Conservation (phyloP, 2,113 vertebrate genomes). For the Erythrocercus mccallii region DNA sequence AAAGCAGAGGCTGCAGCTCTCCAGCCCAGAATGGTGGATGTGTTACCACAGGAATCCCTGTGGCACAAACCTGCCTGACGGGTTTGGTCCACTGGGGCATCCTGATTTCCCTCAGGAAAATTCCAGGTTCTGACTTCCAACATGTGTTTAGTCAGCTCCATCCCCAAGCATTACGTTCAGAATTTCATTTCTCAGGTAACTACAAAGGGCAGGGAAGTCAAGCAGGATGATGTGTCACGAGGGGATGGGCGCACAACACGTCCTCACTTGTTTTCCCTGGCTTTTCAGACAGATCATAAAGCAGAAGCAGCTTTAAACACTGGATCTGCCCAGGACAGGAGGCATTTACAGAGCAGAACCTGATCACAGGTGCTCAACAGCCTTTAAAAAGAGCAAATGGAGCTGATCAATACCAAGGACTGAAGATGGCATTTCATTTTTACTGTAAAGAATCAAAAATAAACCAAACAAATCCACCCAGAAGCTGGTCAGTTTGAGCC, state of each 20-base stretch:
- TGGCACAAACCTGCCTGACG: neutral
- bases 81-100: neutral
- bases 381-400: neutral
- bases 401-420: neutral
- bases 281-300: neutral
- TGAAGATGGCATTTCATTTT: neutral
- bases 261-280: neutral
- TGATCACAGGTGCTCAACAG: accelerated
- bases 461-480: neutral
- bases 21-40: neutral
- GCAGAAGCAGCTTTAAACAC: neutral
- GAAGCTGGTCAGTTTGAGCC: neutral
- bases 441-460: neutral
- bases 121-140: neutral
- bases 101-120: neutral
- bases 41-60: neutral
- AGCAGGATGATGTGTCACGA: neutral
- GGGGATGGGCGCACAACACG: neutral
- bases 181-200: neutral
- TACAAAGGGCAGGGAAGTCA: neutral
- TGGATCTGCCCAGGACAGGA: neutral
- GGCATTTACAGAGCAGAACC: neutral
- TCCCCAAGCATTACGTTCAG: accelerated
- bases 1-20: neutral
- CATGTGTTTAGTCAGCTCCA: neutral